Evolutionary conservation across 2,888 invertebrate genomes (phyloP).

Genomic region (Spialia ferax): DNA sequence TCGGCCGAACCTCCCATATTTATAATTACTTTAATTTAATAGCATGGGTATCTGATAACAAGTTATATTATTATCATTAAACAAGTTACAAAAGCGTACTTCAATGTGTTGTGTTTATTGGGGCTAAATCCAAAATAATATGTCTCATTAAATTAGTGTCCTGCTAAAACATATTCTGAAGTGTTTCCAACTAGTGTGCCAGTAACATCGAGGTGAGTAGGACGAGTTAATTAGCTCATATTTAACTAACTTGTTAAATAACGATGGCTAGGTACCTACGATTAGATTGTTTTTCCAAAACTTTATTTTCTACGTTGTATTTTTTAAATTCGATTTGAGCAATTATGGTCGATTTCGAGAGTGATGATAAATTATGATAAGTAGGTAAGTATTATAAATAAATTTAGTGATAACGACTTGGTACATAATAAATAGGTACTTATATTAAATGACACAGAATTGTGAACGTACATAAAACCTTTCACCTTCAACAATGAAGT

Average conservation of each 20-base stretch:
- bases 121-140: not conserved
- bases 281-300: not conserved
- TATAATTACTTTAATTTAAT: not conserved
- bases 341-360: too few relatives aligned
- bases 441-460: not conserved
- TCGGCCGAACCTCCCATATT: constrained; percentile 21
- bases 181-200: constrained; percentile 25
- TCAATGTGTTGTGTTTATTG: not conserved
- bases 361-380: too few relatives aligned
- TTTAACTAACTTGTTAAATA: constrained; percentile 7
- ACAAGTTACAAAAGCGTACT: not conserved
- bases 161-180: constrained; percentile 12
- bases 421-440: too few relatives aligned
- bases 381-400: too few relatives aligned
- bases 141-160: not conserved
- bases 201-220: constrained; percentile 34
- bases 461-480: not conserved
- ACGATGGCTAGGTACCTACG: too few relatives aligned
- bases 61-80: not conserved
- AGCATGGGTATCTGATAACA: not conserved
- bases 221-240: constrained; percentile 26
- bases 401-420: too few relatives aligned
- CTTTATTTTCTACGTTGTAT: too few relatives aligned
- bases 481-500: constrained; percentile 44
- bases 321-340: too few relatives aligned